Evolutionary conservation across 1,140 invertebrate species (phyloP), one percentile per base, ranked within the genome.

Genomic region (Nebria ingens): DNA sequence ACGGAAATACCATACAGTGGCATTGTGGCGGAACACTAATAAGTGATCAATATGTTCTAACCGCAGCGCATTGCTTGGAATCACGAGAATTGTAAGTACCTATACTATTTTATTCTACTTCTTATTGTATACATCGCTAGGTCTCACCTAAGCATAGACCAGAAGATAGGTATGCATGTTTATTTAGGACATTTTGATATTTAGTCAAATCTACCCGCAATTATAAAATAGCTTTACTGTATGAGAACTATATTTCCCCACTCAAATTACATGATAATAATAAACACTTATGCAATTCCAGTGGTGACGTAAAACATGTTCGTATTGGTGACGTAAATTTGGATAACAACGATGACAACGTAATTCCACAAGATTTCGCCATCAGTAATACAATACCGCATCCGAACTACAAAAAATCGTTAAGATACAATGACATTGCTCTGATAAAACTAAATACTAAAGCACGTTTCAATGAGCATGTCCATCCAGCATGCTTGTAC

Each of bases 11-110:
- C 3, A 42, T 56, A 21, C 13, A 2, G 20, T 58, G 52, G 49
- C n/a, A 21, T 11, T 62, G 60, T 58, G 58, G 60, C 22, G 60
- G 60, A 22, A 19, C 25, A 13, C 25, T 62, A 3, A 58, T 62
- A 42, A 56, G 56, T 19, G 49, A 52, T n/a, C 17, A 54, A 38
- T 57, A 21, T 56, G 52, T 62, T 21, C 53, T 62, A 50, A 62
- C 60, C 49, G 60, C 60, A 21, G 60, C 60, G 15, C 58, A 62
- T 54, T 62, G 60, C 50, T 17, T 53, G 19, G 34, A 55, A 53
- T 17, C 19, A 21, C n/a, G 17, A 50, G 23, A 12, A 45, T 13
- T 4, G 20, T 55, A 49, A 50, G 9, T 42, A n/a, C n/a, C n/a
- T n/a, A n/a, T n/a, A n/a, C n/a, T n/a, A n/a, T n/a, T n/a, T n/a